Evolutionary conservation across 2,113 vertebrate species (phyloP), one percentile per base, ranked within the genome.

Genomic region (Athene cunicularia): DNA sequence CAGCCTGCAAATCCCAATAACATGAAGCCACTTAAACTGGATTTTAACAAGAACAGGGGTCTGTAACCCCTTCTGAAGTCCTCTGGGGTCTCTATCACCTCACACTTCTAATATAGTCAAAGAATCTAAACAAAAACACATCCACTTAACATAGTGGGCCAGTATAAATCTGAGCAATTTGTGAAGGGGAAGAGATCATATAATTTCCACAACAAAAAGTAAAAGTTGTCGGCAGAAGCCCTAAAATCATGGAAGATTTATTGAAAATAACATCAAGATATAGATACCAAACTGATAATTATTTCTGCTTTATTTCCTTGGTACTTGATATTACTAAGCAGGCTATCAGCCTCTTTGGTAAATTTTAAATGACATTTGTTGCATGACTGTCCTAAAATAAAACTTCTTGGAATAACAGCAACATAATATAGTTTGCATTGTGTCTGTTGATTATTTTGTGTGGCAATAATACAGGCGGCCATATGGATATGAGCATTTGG

Each of bases 401-500:
- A 90, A 83, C 62, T 64, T 28, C 53, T 56, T 53, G 85, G 76
- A 90, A 84, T 86, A 92, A 90, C 73, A 93, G 70, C 71, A 74
- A 70, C 12, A 58, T 28, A 58, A 53, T 49, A 60, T 60, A 91
- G 24, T 86, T 86, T 53, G 66, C 66, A 85, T 90, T 94, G 55
- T 91, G 79, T 37, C 50, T 91, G 67, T 85, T 96, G 68, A 97
- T 97, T 93, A 87, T 76, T 96, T 92, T 85, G 43, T 81, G 68
- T 88, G 87, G 80, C 86, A 96, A 62, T 96, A 95, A 93, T 86
- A 88, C 73, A 90, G 76, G 37, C 75, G 4, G 71, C 91, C 96
- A 98, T 97, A 97, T 97, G 96, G 94, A 93, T 95, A 63, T 5
- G 60, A 96, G 75, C 92, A 96, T 96, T 97, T 97, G 96, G 93